Evolutionary conservation across 2,888 invertebrate species (phyloP).

Genomic region (Boloria euphrosyne): DNA sequence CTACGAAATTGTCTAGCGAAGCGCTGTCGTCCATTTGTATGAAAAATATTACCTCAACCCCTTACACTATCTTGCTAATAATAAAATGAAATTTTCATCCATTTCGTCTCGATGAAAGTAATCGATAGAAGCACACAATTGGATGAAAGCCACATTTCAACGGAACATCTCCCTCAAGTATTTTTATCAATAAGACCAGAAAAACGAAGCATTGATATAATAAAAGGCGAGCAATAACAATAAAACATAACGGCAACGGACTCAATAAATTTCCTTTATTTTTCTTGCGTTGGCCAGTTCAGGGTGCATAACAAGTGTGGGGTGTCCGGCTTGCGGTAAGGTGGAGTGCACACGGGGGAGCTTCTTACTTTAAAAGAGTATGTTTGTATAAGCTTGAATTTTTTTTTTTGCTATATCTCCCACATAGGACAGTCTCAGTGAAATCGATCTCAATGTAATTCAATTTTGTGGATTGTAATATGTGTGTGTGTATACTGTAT

Average conservation of each 20-base stretch:
- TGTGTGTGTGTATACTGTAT: no score
- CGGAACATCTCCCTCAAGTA: constrained; percentile 41
- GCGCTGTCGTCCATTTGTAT: no score
- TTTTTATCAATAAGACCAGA: constrained; percentile 56
- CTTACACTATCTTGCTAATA: no score
- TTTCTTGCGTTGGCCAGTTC: constrained; percentile 53
- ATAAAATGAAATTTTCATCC: neutral
- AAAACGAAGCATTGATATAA: constrained; percentile 62
- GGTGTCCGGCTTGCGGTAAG: constrained; percentile 13
- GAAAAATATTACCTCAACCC: no score
- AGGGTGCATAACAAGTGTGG: constrained; percentile 62
- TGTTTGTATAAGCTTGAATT: neutral
- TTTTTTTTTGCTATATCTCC: no score
- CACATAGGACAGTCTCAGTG: no score
- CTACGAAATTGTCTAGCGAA: no score
- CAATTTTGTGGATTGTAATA: no score
- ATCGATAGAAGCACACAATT: neutral
- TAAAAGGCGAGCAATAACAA: constrained; percentile 68
- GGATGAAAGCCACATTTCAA: constrained; percentile 9
- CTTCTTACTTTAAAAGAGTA: no score
- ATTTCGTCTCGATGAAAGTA: neutral
- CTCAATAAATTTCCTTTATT: constrained; percentile 65
- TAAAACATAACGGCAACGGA: constrained; percentile 69
- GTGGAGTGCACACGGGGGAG: constrained; percentile 8
- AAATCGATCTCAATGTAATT: no score